A percentile compares a stretch with the other conserved stretches of the same genome.
Conservation (phyloP, 1,140 invertebrate species). For the Brachionus paranguensis region DNA sequence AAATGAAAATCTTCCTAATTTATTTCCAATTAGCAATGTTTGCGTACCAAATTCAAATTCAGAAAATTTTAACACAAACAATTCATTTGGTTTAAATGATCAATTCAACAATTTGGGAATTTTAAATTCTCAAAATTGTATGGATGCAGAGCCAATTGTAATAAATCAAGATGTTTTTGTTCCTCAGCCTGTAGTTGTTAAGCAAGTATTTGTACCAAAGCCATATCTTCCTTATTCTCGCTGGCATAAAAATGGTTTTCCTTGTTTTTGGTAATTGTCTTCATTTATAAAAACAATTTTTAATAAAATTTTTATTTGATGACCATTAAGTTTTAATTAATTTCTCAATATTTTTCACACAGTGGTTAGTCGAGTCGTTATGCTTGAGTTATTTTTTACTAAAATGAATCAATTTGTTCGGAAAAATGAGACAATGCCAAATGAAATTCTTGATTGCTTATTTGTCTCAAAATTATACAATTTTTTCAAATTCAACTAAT, state of each 20-base stretch:
- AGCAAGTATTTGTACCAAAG: background rate
- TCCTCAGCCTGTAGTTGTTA: background rate
- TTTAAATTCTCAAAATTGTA: background rate
- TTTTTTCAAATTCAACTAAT: background rate
- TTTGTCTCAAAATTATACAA: background rate
- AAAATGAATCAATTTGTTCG: background rate
- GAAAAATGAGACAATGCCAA: background rate
- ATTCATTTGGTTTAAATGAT: background rate
- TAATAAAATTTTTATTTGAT: conserved; percentile 16
- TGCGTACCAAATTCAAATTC: background rate
- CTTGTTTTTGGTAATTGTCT: background rate
- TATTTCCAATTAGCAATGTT: background rate
- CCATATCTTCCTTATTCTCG: background rate
- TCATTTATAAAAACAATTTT: background rate
- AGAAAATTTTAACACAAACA: background rate
- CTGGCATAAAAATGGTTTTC: background rate
- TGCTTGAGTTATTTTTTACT: background rate
- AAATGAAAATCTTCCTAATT: background rate
- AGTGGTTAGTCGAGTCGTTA: background rate
- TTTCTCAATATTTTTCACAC: background rate
- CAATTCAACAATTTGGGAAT: background rate
- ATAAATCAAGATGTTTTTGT: background rate
- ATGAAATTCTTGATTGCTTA: background rate
- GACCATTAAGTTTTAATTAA: background rate
- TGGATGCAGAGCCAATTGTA: background rate